These are phyloP conservation scores for Nothobranchius furzeri DNA, from an alignment of 2,113 vertebrate species.

Conservation along the genomic window DNA sequence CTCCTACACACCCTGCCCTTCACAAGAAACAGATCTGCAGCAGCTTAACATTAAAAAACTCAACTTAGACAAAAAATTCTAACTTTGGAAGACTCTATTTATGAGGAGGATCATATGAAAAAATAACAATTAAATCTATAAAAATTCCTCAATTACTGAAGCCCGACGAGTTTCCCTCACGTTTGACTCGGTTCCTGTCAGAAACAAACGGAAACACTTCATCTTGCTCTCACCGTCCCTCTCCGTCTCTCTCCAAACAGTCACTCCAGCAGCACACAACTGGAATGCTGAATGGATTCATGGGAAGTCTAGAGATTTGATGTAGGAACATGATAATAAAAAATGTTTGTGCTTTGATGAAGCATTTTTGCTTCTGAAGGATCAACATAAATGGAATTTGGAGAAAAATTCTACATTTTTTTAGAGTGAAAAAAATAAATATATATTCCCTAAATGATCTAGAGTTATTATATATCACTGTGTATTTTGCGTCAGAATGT, in stretches of 20 bases:
- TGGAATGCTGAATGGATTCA: constrained; percentile 37
- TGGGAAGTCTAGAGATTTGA: constrained; percentile 34
- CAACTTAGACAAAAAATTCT: constrained; percentile 13
- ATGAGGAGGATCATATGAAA: not conserved
- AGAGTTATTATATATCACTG: too few relatives aligned
- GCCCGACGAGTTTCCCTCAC: constrained; percentile 19
- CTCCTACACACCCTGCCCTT: constrained; percentile 43
- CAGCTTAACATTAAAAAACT: constrained; percentile 8
- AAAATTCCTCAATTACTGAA: constrained; percentile 1
- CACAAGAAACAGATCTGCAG: constrained; percentile 24
- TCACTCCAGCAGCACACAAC: constrained; percentile 23
- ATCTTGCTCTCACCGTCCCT: constrained; percentile 8
- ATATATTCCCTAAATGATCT: too few relatives aligned
- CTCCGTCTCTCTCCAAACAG: constrained; percentile 32
- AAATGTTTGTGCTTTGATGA: not conserved
- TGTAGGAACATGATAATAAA: not conserved
- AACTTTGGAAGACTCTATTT: constrained; percentile 21
- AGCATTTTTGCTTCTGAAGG: constrained; percentile 1
- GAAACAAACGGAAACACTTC: constrained; percentile 20
- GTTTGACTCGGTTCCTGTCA: constrained; percentile 34
- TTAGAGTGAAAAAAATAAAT: too few relatives aligned
- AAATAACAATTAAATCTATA: constrained; percentile 27
- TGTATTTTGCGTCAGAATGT: too few relatives aligned
- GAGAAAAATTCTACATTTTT: too few relatives aligned
- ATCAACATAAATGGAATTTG: too few relatives aligned